Evolutionary conservation across 2,888 invertebrate species (phyloP), one percentile per base, ranked within the genome.

Genomic region (Perizoma affinitatum): DNA sequence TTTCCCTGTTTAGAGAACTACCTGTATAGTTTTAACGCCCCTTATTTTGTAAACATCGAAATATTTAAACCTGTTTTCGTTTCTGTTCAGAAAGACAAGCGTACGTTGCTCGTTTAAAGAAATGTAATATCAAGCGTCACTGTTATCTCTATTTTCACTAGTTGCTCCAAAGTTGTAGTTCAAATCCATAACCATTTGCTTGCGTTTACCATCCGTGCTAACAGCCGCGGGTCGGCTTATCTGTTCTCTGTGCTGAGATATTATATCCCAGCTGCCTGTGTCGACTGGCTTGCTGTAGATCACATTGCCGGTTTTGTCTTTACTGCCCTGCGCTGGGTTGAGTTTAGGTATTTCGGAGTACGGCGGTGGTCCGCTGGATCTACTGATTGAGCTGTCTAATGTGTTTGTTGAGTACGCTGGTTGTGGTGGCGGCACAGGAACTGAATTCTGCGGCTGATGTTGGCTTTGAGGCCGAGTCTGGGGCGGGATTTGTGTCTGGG

Each of bases 181-280:
- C 54, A 90, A 76, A 65, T 89, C 90, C 72, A 88, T 76, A 0
- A 82, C 79, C 41, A 74, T 81, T 65, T 83, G 82, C 50, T 82
- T 83, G 9, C 66, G 58, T 6, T 63, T 63, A 0, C 65, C 65
- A 0, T 64, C 66, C 2, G 69, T 58, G n/a, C 47, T 58, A 5
- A 50, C 54, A 0, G 46, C 45, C 4, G 68, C 67, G 0, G 84
- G 82, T 46, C 82, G 77, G 22, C 66, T 82, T 40, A 88, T 80
- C 74, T 92, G 82, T 73, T 91, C 72, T 46, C 94, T 86, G 71
- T 94, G 94, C 59, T 93, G 86, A 0, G 90, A 86, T 64, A 94
- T 87, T 63, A 94, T 80, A 43, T 93, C 92, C 93, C 94, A 94
- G 56, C 90, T 93, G 57, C 84, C 85, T 0, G 72, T 73, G 5